Percentiles rank a stretch among this genome's conserved stretches.
Evolutionary conservation across 92 coral and sea anemone genomes (phyloP).

Genomic region (Porites evermanni): DNA sequence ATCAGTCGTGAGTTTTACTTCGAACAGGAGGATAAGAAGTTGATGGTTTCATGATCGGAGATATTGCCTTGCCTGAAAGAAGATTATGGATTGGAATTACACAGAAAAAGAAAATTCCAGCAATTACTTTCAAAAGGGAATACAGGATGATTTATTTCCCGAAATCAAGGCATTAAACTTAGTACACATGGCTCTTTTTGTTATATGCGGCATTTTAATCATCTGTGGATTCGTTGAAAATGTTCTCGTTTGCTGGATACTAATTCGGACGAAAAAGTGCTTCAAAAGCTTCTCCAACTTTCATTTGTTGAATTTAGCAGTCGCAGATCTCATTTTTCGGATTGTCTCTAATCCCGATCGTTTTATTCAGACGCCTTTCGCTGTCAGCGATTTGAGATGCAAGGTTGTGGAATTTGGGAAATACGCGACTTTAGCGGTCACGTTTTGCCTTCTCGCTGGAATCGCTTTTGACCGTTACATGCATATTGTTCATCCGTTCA

Average conservation of each 20-base stretch:
- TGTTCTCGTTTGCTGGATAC: conserved; percentile 7
- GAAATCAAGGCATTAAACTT: neutral
- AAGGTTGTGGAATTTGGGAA: conserved; percentile 6
- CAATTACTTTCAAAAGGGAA: neutral
- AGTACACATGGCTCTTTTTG: neutral
- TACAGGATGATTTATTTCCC: neutral
- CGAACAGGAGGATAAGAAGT: too few relatives aligned
- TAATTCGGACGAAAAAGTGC: conserved; percentile 14
- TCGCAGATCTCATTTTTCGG: conserved; percentile 38
- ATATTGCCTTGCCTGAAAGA: neutral
- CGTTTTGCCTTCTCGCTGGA: conserved; percentile 38
- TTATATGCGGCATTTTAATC: neutral
- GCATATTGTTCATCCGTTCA: conserved; percentile 39
- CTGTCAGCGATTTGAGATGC: neutral
- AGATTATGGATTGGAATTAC: conserved; percentile 11
- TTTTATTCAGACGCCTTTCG: neutral
- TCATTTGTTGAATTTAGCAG: conserved; percentile 30
- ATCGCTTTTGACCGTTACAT: conserved; percentile 47
- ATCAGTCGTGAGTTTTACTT: too few relatives aligned
- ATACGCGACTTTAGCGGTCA: conserved; percentile 24
- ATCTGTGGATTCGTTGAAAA: conserved; percentile 21
- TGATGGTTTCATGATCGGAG: too few relatives aligned
- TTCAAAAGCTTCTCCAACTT: conserved; percentile 44
- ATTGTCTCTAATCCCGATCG: neutral
- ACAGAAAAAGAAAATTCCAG: neutral